Conservation (phyloP, 2,888 invertebrate species). For the Drosophila mettleri region DNA sequence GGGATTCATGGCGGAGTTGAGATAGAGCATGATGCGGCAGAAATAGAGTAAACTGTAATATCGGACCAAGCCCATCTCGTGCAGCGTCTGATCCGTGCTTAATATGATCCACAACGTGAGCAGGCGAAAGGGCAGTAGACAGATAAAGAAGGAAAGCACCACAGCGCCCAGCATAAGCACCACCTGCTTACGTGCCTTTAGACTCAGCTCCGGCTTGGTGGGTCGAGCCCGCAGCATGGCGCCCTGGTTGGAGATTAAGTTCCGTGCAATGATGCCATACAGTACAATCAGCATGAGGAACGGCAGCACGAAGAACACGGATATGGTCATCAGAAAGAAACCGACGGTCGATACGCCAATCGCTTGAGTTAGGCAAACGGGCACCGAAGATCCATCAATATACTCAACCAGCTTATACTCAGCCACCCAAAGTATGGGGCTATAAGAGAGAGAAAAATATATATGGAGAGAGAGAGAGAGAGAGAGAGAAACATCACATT, state of each 20-base stretch:
- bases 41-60: constrained; percentile 94
- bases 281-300: constrained; percentile 91
- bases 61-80: constrained; percentile 90
- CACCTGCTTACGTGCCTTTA: constrained; percentile 92
- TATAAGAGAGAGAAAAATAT: constrained; percentile 84
- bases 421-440: constrained; percentile 91
- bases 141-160: constrained; percentile 94
- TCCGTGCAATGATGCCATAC: constrained; percentile 93
- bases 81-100: constrained; percentile 89
- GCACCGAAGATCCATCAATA: constrained; percentile 89
- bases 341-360: constrained; percentile 91
- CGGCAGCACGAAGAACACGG: constrained; percentile 92
- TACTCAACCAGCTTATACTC: constrained; percentile 89
- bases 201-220: constrained; percentile 90
- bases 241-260: constrained; percentile 89
- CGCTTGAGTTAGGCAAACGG: constrained; percentile 92
- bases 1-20: constrained; percentile 96
- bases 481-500: constrained; percentile 55
- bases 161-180: constrained; percentile 95
- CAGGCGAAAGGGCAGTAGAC: constrained; percentile 93
- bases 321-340: constrained; percentile 92
- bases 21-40: constrained; percentile 93
- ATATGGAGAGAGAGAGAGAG: constrained; percentile 29
- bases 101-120: constrained; percentile 93
- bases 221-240: constrained; percentile 89